Percentiles rank a stretch among this genome's conserved stretches.
These are phyloP conservation scores for Otus sunia DNA, from an alignment of 2,113 vertebrate species.

Conservation along the genomic window DNA sequence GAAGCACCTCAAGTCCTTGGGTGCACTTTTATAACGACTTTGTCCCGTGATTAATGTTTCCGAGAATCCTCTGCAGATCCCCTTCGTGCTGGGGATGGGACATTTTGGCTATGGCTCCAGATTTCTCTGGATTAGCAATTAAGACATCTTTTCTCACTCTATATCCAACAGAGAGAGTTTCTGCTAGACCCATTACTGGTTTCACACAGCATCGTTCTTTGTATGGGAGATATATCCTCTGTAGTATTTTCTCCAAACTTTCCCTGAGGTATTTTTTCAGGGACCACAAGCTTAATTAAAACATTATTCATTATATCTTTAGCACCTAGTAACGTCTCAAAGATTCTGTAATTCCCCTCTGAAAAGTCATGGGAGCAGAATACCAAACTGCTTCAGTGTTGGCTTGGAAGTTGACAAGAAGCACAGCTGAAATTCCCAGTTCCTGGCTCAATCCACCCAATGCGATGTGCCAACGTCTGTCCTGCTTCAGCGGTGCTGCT, in stretches of 20 bases:
- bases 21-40: not conserved
- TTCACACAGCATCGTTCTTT: not conserved
- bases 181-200: constrained; percentile 55
- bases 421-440: not conserved
- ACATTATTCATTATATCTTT: not conserved
- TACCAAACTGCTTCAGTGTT: accelerated
- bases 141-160: constrained; percentile 54
- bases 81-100: not conserved
- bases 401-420: not conserved
- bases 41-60: not conserved
- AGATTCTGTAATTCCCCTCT: not conserved
- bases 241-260: not conserved
- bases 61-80: not conserved
- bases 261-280: not conserved
- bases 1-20: not conserved
- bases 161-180: constrained; percentile 4
- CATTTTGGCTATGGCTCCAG: not conserved
- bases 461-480: accelerated
- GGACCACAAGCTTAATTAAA: constrained; percentile 9
- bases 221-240: not conserved
- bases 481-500: not conserved
- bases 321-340: not conserved
- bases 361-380: not conserved
- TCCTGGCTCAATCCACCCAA: not conserved
- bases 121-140: constrained; percentile 60